Evolutionary conservation across 1,140 invertebrate species (phyloP), one percentile per base, ranked within the genome.

Genomic region (Pachyrhynchus sulphureomaculatus): DNA sequence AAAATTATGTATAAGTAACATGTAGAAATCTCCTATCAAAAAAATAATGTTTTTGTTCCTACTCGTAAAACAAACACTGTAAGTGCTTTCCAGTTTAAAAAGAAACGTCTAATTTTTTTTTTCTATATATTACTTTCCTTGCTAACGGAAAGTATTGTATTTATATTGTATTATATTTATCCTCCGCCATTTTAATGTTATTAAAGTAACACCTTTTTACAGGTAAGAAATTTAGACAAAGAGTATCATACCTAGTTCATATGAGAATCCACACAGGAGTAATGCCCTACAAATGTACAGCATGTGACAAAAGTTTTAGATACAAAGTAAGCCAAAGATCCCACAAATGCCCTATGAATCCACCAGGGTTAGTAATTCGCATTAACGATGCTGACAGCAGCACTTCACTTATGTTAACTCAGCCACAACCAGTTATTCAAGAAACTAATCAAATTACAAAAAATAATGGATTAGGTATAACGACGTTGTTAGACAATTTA

Each of bases 161-260:
- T 17, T 26, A 48, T 9, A n/a, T 12, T 4, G 6, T 4, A 44
- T 44, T 21, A 18, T 18, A 33, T 33, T 5, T 12, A 12, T 5
- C 12, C 5, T 5, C 29, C 13, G 33, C 18, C 15, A 21, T 34
- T 53, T 55, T 45, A 52, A 13, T 48, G n/a, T n/a, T n/a, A n/a
- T n/a, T n/a, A n/a, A n/a, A n/a, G n/a, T n/a, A n/a, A n/a, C n/a
- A n/a, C n/a, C n/a, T n/a, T 24, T 66, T 80, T 79, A 18, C 71
- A 93, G 90, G 90, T 21, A 93, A 93, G 82, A 86, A 88, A 72
- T 93, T 93, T 73, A 81, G 91, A 15, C 91, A 93, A 75, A 77
- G 91, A 51, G 90, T 93, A 17, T 92, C 90, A 0, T 93, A 92
- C 75, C 77, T 93, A 66, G 90, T 93, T 1, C 91, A 94, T 75